Percentiles rank a stretch among this genome's conserved stretches.
Evolutionary conservation across 2,113 vertebrate species (phyloP).

Genomic region (Neoarius graeffei): DNA sequence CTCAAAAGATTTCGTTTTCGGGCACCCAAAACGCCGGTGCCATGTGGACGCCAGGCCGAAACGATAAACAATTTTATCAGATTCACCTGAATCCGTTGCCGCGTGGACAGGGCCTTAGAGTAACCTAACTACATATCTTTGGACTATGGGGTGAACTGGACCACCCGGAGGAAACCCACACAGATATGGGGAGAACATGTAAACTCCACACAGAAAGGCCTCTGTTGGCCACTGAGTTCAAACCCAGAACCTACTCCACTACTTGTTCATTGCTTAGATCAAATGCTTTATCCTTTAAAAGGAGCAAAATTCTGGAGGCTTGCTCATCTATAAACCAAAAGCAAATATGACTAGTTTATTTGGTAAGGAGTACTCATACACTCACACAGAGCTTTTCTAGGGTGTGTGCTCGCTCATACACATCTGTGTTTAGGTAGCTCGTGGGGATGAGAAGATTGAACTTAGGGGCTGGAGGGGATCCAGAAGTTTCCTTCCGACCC

Average conservation of each 20-base stretch:
- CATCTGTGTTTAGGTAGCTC: conserved; percentile 62
- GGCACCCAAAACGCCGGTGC: too few species aligned
- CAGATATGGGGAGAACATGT: too few species aligned
- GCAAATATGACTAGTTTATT: neutral
- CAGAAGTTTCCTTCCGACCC: conserved; percentile 39
- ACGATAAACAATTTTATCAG: too few species aligned
- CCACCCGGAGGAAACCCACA: too few species aligned
- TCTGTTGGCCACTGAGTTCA: too few species aligned
- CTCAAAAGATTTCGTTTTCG: too few species aligned
- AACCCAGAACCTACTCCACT: neutral
- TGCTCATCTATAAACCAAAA: neutral
- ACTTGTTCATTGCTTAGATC: neutral
- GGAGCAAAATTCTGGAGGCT: neutral
- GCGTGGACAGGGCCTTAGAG: too few species aligned
- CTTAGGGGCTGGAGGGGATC: conserved; percentile 44
- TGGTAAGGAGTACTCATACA: neutral
- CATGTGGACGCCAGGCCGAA: too few species aligned
- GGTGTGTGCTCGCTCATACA: conserved; percentile 54
- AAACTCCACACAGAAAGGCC: too few species aligned
- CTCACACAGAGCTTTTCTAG: neutral
- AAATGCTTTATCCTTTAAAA: neutral
- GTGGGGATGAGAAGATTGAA: conserved; percentile 39
- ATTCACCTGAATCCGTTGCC: too few species aligned
- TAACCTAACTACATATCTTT: too few species aligned
- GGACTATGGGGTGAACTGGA: too few species aligned